Evolutionary conservation across 2,113 vertebrate genomes (phyloP).

Genomic region (human): GRCh38 chr5:142439001-142439500

Average conservation of each 20-base stretch:
- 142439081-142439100: not conserved
- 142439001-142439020: not conserved
- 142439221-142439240: conserved; percentile 77
- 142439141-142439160: not conserved
- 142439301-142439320: conserved; percentile 71
- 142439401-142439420: conserved; percentile 65
- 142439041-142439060: not conserved
- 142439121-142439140: not conserved
- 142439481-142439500: conserved; percentile 47
- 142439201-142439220: conserved; percentile 58
- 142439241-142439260: conserved; percentile 69
- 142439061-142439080: not conserved
- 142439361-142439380: conserved; percentile 64
- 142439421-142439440: conserved; percentile 76
- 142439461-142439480: conserved; percentile 77
- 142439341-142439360: conserved; percentile 76
- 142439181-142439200: conserved; percentile 26
- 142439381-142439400: conserved; percentile 67
- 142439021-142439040: not conserved
- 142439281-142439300: conserved; percentile 70
- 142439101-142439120: conserved; percentile 7
- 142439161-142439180: conserved; percentile 20
- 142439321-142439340: conserved; percentile 79
- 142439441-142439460: conserved; percentile 74
- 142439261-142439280: conserved; percentile 73